Evolutionary conservation across 2,888 invertebrate genomes (phyloP), one percentile per base, ranked within the genome.

Genomic region (Oligia latruncula): DNA sequence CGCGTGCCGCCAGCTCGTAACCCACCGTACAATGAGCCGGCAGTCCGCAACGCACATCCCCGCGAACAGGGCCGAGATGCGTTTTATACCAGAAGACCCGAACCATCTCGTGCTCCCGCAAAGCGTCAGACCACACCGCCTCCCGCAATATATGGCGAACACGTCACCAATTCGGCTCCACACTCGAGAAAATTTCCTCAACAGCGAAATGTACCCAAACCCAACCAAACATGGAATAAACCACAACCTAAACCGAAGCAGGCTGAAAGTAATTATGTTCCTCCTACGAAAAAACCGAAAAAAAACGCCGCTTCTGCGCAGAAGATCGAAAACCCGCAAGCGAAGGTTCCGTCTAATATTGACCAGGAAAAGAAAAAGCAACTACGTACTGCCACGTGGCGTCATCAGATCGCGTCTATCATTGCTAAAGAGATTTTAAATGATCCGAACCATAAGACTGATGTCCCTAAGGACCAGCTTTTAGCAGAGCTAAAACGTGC

Each of bases 381-480:
- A 71, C 17, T 0, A 4, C 80, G 83, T 13, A 46, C 75, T 0
- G 35, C 13, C 43, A 86, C 86, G 40, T 86, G 86, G 86, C 78
- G 86, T 8, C 23, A 65, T 23, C 86, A 86, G 67, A 46, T 75
- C 15, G 83, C 81, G 13, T 72, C 86, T 20, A 0, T n/a, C 0
- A 0, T 74, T n/a, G 66, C 67, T 49, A 81, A 70, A 35, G 83
- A 86, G 43, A 65, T 86, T 43, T 1, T 83, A 15, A 65, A 62
- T 4, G 73, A 81, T 52, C 73, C 76, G 1, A 40, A 55, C 1
- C 13, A 29, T 29, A 71, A 49, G n/a, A 17, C 2, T 62, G 70
- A 71, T 65, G 3, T 73, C 8, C 73, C 71, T 2, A 3, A 0
- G 9, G 70, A 65, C 2, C 29, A 40, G 29, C 0, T 86, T 23